Evolutionary conservation across 2,113 vertebrate species (phyloP).

Genomic region (Osmerus eperlanus): DNA sequence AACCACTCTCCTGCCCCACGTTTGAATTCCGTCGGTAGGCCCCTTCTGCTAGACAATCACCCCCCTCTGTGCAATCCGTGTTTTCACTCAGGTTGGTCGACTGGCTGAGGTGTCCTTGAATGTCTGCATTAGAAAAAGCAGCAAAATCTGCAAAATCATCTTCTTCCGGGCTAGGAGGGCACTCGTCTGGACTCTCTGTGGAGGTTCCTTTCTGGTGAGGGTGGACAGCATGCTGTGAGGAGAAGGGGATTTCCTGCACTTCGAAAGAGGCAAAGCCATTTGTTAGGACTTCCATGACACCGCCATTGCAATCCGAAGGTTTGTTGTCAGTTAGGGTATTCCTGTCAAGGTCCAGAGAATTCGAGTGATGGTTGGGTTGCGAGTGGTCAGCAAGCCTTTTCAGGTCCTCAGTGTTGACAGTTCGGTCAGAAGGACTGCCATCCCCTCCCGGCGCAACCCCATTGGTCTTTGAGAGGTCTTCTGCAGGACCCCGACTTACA

Average conservation of each 20-base stretch:
- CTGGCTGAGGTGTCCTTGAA: conserved; percentile 40
- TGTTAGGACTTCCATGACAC: conserved; percentile 80
- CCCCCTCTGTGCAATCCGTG: conserved; percentile 50
- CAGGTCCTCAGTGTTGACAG: conserved; percentile 48
- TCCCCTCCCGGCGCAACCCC: conserved; percentile 67
- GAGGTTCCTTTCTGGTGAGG: conserved; percentile 57
- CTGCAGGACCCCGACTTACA: conserved; percentile 60
- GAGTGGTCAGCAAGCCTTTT: conserved; percentile 62
- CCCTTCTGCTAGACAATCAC: conserved; percentile 48
- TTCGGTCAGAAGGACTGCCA: conserved; percentile 62
- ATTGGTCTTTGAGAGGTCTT: conserved; percentile 69
- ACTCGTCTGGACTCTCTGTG: conserved; percentile 57
- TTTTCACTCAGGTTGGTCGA: conserved; percentile 49
- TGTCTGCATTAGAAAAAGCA: conserved; percentile 75
- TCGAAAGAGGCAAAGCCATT: conserved; percentile 83
- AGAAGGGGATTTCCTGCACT: conserved; percentile 55
- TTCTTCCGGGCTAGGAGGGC: conserved; percentile 54
- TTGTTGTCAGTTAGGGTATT: conserved; percentile 36
- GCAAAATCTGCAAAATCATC: conserved; percentile 89
- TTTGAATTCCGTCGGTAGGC: conserved; percentile 50
- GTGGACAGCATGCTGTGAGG: conserved; percentile 46
- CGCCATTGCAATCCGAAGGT: conserved; percentile 75
- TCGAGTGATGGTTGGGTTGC: conserved; percentile 56
- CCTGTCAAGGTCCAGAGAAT: conserved; percentile 38
- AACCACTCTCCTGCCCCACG: conserved; percentile 38